phyloP scores from a whole-genome alignment of 2,113 vertebrate genomes.

The Amphilophus citrinellus region DNA sequence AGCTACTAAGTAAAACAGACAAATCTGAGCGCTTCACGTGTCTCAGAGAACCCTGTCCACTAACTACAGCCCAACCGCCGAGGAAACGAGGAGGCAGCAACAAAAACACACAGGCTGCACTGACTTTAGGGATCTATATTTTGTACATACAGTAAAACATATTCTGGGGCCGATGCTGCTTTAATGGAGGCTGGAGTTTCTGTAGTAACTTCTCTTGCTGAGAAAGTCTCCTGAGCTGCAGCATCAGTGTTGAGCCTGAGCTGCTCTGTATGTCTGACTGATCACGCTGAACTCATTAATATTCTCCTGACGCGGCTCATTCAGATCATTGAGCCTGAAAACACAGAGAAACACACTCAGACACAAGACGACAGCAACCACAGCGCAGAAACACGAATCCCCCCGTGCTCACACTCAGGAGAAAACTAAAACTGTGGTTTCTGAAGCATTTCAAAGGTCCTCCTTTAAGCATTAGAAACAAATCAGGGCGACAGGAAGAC shows the following conservation, averaged over 20 bases:
- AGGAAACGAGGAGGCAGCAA: too few species aligned
- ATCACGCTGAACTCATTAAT: constrained; percentile 47
- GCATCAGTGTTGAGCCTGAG: background rate
- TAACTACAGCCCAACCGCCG: too few species aligned
- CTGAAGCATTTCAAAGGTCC: too few species aligned
- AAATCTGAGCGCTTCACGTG: background rate
- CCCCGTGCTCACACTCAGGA: too few species aligned
- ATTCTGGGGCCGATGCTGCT: background rate
- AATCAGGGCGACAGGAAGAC: background rate
- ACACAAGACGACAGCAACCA: background rate
- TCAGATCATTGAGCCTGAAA: constrained; percentile 23
- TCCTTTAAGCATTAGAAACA: background rate
- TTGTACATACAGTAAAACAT: background rate
- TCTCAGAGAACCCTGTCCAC: background rate
- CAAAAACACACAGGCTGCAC: background rate
- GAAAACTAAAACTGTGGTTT: background rate
- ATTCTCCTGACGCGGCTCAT: constrained; percentile 36
- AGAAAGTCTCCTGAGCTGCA: background rate
- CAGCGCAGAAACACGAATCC: background rate
- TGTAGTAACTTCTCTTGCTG: background rate
- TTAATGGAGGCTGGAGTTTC: background rate
- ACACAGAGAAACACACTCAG: constrained; percentile 29
- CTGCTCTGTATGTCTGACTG: constrained; percentile 56
- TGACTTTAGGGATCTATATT: too few species aligned
- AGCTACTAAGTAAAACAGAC: background rate